phyloP scores from a whole-genome alignment of 2,113 vertebrate genomes.

The Rhineura floridana region DNA sequence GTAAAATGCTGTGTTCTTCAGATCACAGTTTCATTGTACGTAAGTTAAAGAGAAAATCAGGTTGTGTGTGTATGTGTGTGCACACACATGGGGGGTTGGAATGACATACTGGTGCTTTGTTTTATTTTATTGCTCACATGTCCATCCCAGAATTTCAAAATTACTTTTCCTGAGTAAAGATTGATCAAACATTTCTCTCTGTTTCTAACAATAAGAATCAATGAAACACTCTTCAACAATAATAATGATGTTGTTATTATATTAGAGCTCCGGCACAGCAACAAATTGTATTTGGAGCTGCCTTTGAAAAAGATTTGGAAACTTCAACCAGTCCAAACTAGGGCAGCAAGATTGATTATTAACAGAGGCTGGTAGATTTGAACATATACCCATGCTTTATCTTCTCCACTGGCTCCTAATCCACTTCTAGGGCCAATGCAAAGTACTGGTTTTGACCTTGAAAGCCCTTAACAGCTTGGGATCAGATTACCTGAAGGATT shows the following conservation, averaged over 20 bases:
- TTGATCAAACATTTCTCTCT: background rate
- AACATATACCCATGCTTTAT: too few species aligned
- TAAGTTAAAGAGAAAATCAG: conserved; percentile 38
- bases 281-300: background rate
- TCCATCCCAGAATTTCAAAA: accelerated
- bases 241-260: background rate
- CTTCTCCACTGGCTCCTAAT: too few species aligned
- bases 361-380: background rate
- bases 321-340: background rate
- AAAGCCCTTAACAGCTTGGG: background rate
- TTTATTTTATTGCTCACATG: background rate
- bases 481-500: background rate
- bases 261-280: too few species aligned
- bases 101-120: too few species aligned
- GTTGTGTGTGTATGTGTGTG: too few species aligned
- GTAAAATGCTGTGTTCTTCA: conserved; percentile 38
- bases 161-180: background rate
- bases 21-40: conserved; percentile 38
- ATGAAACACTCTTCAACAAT: background rate
- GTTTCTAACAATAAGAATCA: background rate
- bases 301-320: background rate
- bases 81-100: too few species aligned
- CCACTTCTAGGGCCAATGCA: background rate
- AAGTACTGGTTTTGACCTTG: background rate
- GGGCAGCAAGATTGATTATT: background rate